A percentile compares a stretch with the other conserved stretches of the same genome.
These are phyloP conservation scores for Eupeodes luniger DNA, from an alignment of 2,888 invertebrate species.

Conservation along the genomic window DNA sequence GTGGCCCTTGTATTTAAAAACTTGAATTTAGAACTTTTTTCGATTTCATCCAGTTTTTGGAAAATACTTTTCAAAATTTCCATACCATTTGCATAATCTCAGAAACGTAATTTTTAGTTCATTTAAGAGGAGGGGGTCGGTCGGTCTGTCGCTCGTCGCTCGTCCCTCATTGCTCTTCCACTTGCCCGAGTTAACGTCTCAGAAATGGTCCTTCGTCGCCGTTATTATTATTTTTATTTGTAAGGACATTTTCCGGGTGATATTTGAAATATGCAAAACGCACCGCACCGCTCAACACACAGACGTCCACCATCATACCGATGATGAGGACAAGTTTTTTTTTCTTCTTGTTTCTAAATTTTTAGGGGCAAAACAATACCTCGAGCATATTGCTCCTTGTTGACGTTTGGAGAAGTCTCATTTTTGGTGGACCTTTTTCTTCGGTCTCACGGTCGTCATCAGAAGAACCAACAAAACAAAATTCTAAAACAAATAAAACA, in stretches of 20 bases:
- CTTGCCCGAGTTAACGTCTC: constrained; percentile 32
- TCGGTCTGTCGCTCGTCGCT: background rate
- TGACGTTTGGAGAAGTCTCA: constrained; percentile 55
- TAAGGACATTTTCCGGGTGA: constrained; percentile 72
- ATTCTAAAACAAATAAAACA: constrained; percentile 73
- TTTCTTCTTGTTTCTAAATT: constrained; percentile 2
- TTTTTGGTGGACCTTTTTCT: constrained; percentile 48
- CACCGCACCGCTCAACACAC: constrained; percentile 2
- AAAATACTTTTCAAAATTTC: constrained; percentile 71
- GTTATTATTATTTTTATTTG: constrained; percentile 72
- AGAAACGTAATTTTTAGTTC: constrained; percentile 76
- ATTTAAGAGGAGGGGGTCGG: constrained; percentile 36
- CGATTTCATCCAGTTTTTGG: constrained; percentile 52
- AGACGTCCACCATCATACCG: constrained; percentile 37
- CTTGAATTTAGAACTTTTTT: constrained; percentile 62
- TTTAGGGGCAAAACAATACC: constrained; percentile 34
- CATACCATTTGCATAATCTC: constrained; percentile 75
- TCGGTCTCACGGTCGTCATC: constrained; percentile 55
- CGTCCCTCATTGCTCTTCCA: background rate
- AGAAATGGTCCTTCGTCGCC: constrained; percentile 46
- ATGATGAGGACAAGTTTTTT: constrained; percentile 56
- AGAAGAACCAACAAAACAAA: constrained; percentile 7
- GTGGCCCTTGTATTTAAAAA: constrained; percentile 45
- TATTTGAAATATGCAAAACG: constrained; percentile 75
- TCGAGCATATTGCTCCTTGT: constrained; percentile 65